A percentile compares a stretch with the other conserved stretches of the same genome.
These are phyloP conservation scores for Stigmatopora argus DNA, from an alignment of 2,113 vertebrate species.

Conservation along the genomic window DNA sequence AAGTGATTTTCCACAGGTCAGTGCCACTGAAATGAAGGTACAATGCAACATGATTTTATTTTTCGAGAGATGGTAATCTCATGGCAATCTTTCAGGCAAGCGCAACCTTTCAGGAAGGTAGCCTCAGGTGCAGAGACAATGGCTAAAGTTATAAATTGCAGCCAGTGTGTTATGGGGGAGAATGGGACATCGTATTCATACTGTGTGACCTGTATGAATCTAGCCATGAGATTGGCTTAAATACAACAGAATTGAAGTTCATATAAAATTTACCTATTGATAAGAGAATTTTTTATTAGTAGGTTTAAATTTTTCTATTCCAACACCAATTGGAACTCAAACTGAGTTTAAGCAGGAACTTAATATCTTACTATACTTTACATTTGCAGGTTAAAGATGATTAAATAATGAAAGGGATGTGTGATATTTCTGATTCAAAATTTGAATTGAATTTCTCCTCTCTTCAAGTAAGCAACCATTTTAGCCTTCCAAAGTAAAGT, in stretches of 20 bases:
- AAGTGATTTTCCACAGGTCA: constrained; percentile 20
- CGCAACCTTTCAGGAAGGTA: constrained; percentile 16
- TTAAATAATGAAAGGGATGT: background rate
- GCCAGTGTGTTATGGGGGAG: constrained; percentile 14
- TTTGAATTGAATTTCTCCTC: background rate
- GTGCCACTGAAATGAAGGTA: constrained; percentile 2
- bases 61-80: constrained; percentile 39
- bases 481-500: background rate
- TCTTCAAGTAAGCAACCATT: background rate
- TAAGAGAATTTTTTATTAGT: constrained; percentile 2
- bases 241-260: constrained; percentile 14
- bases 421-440: background rate
- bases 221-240: constrained; percentile 10
- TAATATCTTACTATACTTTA: background rate
- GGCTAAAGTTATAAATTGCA: constrained; percentile 23
- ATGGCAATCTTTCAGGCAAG: constrained; percentile 38
- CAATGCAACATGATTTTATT: constrained; percentile 16
- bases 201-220: constrained; percentile 28
- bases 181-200: constrained; percentile 33
- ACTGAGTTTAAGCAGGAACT: constrained; percentile 4
- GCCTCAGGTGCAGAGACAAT: constrained; percentile 29
- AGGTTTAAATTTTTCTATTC: constrained; percentile 5
- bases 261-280: constrained; percentile 12
- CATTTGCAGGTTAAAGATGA: constrained; percentile 4
- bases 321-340: constrained; percentile 13